Evolutionary conservation across 2,888 invertebrate species (phyloP).

Genomic region (Polietes domitor): DNA sequence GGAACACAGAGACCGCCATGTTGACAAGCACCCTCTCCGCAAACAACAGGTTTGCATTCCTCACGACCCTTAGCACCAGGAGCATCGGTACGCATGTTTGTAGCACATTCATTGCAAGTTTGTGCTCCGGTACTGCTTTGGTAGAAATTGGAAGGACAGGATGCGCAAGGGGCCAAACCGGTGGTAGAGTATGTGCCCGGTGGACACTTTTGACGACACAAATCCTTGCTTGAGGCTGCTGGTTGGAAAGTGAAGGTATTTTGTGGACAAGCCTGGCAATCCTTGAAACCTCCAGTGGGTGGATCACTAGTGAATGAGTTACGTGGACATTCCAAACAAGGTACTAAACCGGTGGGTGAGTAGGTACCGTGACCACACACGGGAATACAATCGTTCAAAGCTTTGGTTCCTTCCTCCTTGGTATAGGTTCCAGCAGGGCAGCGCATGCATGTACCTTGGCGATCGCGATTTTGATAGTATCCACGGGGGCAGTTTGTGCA

Average conservation of each 20-base stretch:
- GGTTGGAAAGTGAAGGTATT: slow-evolving; percentile 95
- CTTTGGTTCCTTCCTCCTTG: slow-evolving; percentile 93
- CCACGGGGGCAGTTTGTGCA: slow-evolving; percentile 96
- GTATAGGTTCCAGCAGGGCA: slow-evolving; percentile 97
- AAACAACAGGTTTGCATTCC: slow-evolving; percentile 93
- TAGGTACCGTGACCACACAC: slow-evolving; percentile 98
- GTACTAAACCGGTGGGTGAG: slow-evolving; percentile 95
- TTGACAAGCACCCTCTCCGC: slow-evolving; percentile 93
- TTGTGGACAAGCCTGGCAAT: slow-evolving; percentile 95
- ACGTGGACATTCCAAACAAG: slow-evolving; percentile 95
- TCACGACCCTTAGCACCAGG: slow-evolving; percentile 91
- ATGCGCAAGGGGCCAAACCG: slow-evolving; percentile 95
- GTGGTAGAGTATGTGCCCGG: slow-evolving; percentile 96
- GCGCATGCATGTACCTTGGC: slow-evolving; percentile 93
- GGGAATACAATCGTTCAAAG: slow-evolving; percentile 92
- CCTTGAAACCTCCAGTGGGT: slow-evolving; percentile 94
- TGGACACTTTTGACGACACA: slow-evolving; percentile 93
- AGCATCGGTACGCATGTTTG: slow-evolving; percentile 92
- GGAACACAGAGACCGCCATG: slow-evolving; percentile 95
- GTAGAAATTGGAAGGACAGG: slow-evolving; percentile 95
- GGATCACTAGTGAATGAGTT: slow-evolving; percentile 95
- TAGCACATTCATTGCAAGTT: slow-evolving; percentile 94
- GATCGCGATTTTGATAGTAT: slow-evolving; percentile 95
- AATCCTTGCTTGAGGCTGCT: slow-evolving; percentile 90
- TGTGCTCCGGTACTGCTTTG: slow-evolving; percentile 92